phyloP scores from a whole-genome alignment of 2,797 vertebrate species.

The Threskiornis aethiopicus region DNA sequence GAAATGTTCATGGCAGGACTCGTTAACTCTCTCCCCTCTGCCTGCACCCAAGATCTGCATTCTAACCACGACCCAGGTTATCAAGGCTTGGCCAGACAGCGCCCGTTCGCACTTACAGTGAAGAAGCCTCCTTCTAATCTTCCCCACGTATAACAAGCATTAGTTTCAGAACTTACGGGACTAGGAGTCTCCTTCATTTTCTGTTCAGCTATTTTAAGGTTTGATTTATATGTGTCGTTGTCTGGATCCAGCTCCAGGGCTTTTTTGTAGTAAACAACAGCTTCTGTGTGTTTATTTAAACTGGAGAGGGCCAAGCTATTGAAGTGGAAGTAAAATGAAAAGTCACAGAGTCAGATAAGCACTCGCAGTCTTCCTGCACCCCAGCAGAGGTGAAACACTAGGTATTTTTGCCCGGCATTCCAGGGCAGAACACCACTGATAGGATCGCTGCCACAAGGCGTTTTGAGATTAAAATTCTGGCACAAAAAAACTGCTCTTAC shows the following conservation, averaged over 20 bases:
- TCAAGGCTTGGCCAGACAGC: neutral
- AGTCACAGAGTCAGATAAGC: neutral
- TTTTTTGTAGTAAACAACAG: slow-evolving; percentile 89
- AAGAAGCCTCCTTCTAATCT: neutral
- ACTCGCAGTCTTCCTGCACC: neutral
- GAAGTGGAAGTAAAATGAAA: neutral
- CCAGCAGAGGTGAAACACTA: neutral
- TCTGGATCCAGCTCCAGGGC: slow-evolving; percentile 93
- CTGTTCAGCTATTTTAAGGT: slow-evolving; percentile 93
- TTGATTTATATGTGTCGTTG: slow-evolving; percentile 92
- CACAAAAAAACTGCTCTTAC: neutral
- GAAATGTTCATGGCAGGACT: neutral
- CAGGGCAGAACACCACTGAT: neutral
- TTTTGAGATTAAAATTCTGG: neutral
- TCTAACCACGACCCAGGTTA: neutral
- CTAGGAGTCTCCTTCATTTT: slow-evolving; percentile 90
- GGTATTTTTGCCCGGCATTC: rapidly evolving
- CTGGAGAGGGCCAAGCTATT: slow-evolving; percentile 90
- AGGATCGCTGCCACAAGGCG: rapidly evolving
- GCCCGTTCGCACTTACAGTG: rapidly evolving
- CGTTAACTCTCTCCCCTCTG: neutral
- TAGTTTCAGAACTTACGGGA: slow-evolving; percentile 73
- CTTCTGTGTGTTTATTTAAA: slow-evolving; percentile 91
- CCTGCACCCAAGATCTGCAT: rapidly evolving
- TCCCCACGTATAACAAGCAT: neutral